Base-by-base conservation (phyloP, 2,888 invertebrate species). In the Meloe dianella region DNA sequence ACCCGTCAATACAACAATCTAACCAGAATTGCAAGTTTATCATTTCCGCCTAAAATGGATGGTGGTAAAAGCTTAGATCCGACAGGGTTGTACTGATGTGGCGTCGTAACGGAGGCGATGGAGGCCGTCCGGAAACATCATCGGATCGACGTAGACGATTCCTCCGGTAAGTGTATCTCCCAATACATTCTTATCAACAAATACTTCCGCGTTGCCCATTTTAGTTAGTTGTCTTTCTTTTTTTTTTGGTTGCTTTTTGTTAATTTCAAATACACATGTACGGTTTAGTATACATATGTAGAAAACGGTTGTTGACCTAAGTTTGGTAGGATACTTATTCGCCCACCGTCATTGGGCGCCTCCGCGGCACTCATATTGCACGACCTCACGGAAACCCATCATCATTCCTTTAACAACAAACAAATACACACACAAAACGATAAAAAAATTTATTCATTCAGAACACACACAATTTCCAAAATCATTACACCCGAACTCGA, bases 21-120 rank as follows among this genome's bases (percentile, higher is more conserved):
- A 74, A 63, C 61, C 59, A 65, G 62, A 63, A 61, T 70, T 60
- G 71, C 70, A 47, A 51, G 61, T 59, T 30, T 12, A 7, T 29
- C 5, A 32, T 17, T 35, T 41, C 8, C 22, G 22, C 5, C 1
- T 9, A 68, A 67, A 65, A 65, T 67, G 68, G 66, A 63, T 63
- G 74, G 75, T 68, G 80, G 79, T 59, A 80, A 80, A 71, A 76
- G 78, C 60, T 71, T 82, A 73, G 83, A 83, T 71, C 84, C 84
- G 57, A 84, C 84, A 47, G 84, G 83, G 75, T 79, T 83, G 70
- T 84, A 84, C 77, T 84, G 75, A 82, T 83, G 83, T 83, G 83
- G 83, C 83, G 82, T 73, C 80, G 81, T 71, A 78, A 79, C 72
- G 79, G 78, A 76, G 83, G 83, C 78, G 83, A 84, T 80, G 84